These are phyloP conservation scores for Acanthosoma haemorrhoidale DNA, from an alignment of 2,888 invertebrate genomes.

Conservation along the genomic window DNA sequence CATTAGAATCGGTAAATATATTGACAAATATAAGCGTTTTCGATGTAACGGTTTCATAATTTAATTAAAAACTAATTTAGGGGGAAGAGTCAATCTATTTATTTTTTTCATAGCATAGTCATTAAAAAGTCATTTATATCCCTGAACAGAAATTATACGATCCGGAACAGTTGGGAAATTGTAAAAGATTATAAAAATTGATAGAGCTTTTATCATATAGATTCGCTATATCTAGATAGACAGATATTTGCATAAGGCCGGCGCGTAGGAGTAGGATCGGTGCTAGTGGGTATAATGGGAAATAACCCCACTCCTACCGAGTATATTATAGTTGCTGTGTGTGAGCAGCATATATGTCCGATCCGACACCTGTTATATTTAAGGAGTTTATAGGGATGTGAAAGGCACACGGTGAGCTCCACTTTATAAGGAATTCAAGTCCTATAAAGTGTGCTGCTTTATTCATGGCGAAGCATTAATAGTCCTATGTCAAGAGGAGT, in stretches of 20 bases:
- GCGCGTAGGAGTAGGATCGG: background rate
- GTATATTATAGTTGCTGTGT: no score
- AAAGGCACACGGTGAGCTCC: background rate
- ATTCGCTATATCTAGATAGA: no score
- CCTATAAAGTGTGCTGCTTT: background rate
- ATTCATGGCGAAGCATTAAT: no score
- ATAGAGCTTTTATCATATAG: background rate
- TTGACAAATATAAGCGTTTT: no score
- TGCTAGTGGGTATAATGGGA: background rate
- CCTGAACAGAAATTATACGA: background rate
- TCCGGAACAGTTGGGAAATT: background rate
- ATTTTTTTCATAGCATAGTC: no score
- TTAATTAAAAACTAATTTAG: no score
- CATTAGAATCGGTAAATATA: no score
- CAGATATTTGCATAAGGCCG: background rate
- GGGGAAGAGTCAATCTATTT: no score
- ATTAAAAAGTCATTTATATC: background rate
- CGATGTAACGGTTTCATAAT: no score
- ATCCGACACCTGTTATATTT: background rate
- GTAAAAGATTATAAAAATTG: constrained; percentile 4
- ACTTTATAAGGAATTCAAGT: background rate
- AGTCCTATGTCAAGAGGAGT: no score
- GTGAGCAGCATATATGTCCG: no score
- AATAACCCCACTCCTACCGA: background rate
- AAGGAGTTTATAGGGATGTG: background rate